A percentile compares a stretch with the other conserved stretches of the same genome.
Conservation (phyloP, 2,113 vertebrate species). For the Lophura nycthemera region DNA sequence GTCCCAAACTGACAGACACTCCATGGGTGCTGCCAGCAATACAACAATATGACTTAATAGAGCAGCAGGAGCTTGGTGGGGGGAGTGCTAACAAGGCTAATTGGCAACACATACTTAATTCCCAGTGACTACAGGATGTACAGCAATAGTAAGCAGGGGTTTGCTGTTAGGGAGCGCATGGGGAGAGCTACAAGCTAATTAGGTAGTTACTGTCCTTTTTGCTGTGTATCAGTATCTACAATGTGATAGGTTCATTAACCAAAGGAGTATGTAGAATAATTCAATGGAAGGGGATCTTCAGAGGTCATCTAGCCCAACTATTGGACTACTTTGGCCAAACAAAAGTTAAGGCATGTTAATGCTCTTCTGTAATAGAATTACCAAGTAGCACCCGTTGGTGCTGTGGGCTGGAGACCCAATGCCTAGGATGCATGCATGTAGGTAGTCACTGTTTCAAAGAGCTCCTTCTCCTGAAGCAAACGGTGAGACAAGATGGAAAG, state of each 20-base stretch:
- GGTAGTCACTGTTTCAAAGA: background rate
- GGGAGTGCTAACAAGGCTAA: background rate
- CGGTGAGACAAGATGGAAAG: background rate
- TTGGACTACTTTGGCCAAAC: background rate
- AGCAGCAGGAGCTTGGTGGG: background rate
- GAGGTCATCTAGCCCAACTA: background rate
- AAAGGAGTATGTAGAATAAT: background rate
- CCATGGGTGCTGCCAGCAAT: background rate
- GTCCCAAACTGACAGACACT: background rate
- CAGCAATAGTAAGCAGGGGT: background rate
- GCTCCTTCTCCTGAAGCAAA: background rate
- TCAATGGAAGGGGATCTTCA: background rate
- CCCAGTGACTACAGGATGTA: background rate
- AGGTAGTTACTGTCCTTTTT: background rate
- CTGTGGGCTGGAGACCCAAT: background rate
- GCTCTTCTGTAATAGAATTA: background rate
- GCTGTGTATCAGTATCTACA: rapidly evolving
- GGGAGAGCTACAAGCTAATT: background rate
- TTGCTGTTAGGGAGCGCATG: background rate
- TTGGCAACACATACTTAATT: background rate
- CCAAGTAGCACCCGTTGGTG: background rate
- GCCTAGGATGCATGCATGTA: rapidly evolving
- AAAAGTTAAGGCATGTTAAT: background rate
- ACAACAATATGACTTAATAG: background rate
- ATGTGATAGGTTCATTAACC: background rate